phyloP scores from a whole-genome alignment of 2,888 invertebrate species.

The Erebia epiphron region DNA sequence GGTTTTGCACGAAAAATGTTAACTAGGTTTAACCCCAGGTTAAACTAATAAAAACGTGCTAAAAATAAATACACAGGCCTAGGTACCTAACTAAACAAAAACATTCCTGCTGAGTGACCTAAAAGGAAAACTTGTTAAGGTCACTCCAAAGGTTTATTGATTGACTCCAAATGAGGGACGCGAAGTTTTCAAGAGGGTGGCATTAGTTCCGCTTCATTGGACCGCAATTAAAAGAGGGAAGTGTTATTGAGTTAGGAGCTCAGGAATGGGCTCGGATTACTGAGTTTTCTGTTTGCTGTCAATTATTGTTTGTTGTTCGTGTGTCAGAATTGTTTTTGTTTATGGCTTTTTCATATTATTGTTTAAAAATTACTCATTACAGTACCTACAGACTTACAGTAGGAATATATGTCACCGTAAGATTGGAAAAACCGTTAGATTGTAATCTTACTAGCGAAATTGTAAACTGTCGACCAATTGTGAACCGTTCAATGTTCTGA shows the following conservation, averaged over 20 bases:
- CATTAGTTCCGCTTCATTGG: slow-evolving; percentile 77
- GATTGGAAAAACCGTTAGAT: too few species aligned
- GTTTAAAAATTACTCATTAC: too few species aligned
- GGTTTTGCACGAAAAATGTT: too few species aligned
- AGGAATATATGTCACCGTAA: too few species aligned
- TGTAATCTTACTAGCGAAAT: too few species aligned
- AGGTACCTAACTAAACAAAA: not conserved
- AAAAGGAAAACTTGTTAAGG: slow-evolving; percentile 17
- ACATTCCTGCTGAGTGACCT: slow-evolving; percentile 6
- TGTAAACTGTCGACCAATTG: too few species aligned
- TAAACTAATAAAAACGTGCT: too few species aligned
- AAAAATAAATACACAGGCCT: too few species aligned
- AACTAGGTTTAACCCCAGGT: too few species aligned
- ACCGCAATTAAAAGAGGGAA: slow-evolving; percentile 76
- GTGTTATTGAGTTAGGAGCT: slow-evolving; percentile 40
- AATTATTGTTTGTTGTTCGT: slow-evolving; percentile 23
- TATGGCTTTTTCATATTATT: not conserved
- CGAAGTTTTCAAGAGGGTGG: slow-evolving; percentile 42
- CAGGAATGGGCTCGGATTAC: slow-evolving; percentile 41
- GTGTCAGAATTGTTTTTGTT: slow-evolving; percentile 1
- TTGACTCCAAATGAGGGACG: slow-evolving; percentile 28
- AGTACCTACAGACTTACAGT: too few species aligned
- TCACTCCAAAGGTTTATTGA: slow-evolving; percentile 30
- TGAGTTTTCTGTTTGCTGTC: slow-evolving; percentile 37
- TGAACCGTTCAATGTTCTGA: too few species aligned